Evolutionary conservation across 2,797 vertebrate species (phyloP).

Genomic region (Alosa sapidissima): DNA sequence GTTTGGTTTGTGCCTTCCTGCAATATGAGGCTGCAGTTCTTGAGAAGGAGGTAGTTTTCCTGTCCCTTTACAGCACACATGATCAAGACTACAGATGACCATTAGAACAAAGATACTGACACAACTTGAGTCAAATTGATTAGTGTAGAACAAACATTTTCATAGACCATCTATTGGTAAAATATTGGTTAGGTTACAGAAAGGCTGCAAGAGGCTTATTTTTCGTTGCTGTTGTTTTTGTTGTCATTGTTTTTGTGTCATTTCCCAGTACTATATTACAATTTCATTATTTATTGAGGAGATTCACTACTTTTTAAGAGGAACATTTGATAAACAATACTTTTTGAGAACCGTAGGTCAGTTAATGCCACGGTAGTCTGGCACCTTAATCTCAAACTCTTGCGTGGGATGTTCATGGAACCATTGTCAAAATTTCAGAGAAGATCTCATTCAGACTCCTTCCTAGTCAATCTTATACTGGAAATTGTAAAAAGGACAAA

Average conservation of each 20-base stretch:
- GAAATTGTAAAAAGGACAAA: conserved; percentile 45
- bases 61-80: neutral
- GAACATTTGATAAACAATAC: neutral
- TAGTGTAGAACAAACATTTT: neutral
- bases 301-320: neutral
- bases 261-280: conserved; percentile 14
- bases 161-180: neutral
- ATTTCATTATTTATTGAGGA: conserved; percentile 26
- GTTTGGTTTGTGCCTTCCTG: conserved; percentile 64
- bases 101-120: neutral
- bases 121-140: neutral
- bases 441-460: conserved; percentile 55
- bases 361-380: neutral
- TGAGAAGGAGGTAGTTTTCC: neutral
- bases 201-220: neutral
- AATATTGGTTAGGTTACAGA: neutral
- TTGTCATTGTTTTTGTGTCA: neutral
- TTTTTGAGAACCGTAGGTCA: neutral
- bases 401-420: conserved; percentile 25
- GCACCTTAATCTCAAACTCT: conserved; percentile 25
- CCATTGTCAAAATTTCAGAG: conserved; percentile 9
- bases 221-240: neutral
- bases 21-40: neutral
- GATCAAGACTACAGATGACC: conserved; percentile 15
- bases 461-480: conserved; percentile 71